These are phyloP conservation scores for Forbesichthys agassizii DNA, from an alignment of 2,113 vertebrate species.

Conservation along the genomic window DNA sequence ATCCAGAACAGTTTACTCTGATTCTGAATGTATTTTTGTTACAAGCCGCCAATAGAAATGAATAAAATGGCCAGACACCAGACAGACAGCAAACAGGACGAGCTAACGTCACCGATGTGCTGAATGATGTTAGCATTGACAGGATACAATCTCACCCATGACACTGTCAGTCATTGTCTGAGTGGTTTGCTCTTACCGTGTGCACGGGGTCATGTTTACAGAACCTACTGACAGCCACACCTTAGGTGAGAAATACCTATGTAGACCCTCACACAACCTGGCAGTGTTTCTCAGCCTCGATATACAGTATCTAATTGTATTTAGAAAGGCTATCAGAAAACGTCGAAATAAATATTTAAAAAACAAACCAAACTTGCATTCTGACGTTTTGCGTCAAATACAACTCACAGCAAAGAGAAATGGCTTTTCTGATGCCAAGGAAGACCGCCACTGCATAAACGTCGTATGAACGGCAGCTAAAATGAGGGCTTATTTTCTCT, in stretches of 20 bases:
- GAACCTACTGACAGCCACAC: conserved; percentile 23
- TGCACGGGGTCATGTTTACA: conserved; percentile 29
- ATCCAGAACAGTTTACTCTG: neutral
- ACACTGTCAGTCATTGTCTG: conserved; percentile 3
- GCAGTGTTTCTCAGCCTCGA: neutral
- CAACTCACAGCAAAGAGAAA: conserved; percentile 2
- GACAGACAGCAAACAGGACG: too few relatives aligned
- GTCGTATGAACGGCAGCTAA: conserved; percentile 59
- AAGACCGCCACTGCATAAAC: conserved; percentile 58
- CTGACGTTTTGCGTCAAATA: too few relatives aligned
- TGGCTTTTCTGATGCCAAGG: conserved; percentile 61
- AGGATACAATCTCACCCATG: too few relatives aligned
- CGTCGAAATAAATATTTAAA: too few relatives aligned
- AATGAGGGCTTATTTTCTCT: conserved; percentile 57
- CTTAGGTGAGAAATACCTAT: conserved; percentile 18
- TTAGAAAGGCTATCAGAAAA: too few relatives aligned
- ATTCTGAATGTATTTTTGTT: too few relatives aligned
- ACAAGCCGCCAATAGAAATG: neutral
- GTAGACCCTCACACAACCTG: neutral
- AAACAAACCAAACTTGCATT: too few relatives aligned
- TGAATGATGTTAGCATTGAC: too few relatives aligned
- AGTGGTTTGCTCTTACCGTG: neutral
- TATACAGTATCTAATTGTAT: too few relatives aligned
- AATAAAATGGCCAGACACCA: neutral
- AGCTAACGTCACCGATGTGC: too few relatives aligned